Evolutionary conservation across 1,140 invertebrate species (phyloP).

Genomic region (Drosophila bocqueti): DNA sequence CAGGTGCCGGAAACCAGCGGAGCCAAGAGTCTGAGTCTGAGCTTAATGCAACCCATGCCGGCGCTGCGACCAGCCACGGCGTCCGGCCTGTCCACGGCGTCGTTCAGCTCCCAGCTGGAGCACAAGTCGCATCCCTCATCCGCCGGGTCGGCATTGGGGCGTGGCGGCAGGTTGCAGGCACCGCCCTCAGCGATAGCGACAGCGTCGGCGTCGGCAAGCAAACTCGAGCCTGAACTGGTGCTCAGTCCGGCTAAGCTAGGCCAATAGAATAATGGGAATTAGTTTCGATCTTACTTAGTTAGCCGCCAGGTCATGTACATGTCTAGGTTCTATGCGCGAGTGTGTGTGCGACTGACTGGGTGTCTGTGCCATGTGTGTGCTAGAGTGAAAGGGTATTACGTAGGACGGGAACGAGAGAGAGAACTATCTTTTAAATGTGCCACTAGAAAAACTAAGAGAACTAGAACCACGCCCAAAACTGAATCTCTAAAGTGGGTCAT

Average conservation of each 20-base stretch:
- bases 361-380: conserved; percentile 17
- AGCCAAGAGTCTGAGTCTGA: conserved; percentile 75
- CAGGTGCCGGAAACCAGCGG: conserved; percentile 63
- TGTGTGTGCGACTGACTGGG: conserved; percentile 14
- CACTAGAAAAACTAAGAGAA: conserved; percentile 54
- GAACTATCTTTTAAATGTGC: conserved; percentile 75
- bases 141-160: conserved; percentile 53
- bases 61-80: conserved; percentile 35
- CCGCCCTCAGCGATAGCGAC: conserved; percentile 28
- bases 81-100: conserved; percentile 37
- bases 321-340: conserved; percentile 45
- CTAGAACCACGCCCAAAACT: conserved; percentile 3
- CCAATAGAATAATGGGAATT: conserved; percentile 64
- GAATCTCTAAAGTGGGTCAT: conserved; percentile 32
- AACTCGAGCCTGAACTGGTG: conserved; percentile 82
- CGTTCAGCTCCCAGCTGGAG: conserved; percentile 44
- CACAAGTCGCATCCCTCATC: conserved; percentile 74
- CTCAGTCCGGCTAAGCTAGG: conserved; percentile 84
- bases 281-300: conserved; percentile 78
- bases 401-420: conserved; percentile 9
- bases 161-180: conserved; percentile 48
- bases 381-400: conserved; percentile 20
- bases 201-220: conserved; percentile 39
- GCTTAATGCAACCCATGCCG: conserved; percentile 62
- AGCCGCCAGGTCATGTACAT: conserved; percentile 51